Evolutionary conservation across 2,797 vertebrate genomes (phyloP).

Genomic region (Danio choprae): DNA sequence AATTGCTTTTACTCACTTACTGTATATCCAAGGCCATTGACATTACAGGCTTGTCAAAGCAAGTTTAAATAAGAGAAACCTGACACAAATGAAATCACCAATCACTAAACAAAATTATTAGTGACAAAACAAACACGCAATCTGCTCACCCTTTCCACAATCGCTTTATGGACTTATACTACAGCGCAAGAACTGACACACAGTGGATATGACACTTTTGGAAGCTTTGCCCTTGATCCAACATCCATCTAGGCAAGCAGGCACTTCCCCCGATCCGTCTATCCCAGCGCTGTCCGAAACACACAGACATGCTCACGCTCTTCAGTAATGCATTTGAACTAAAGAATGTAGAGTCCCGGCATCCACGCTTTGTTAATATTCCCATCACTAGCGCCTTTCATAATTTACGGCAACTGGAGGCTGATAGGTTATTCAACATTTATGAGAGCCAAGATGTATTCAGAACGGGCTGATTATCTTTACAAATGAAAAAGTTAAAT

Average conservation of each 20-base stretch:
- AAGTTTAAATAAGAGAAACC: neutral
- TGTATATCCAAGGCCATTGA: neutral
- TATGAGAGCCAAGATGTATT: conserved; percentile 99
- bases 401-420: conserved; percentile 99
- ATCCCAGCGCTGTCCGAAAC: conserved; percentile 27
- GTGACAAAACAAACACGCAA: conserved; percentile 17
- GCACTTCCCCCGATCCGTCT: conserved; percentile 7
- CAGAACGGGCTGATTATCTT: conserved; percentile 99
- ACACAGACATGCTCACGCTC: conserved; percentile 75
- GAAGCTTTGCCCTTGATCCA: conserved; percentile 50
- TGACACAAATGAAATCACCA: neutral
- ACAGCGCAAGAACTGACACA: conserved; percentile 23
- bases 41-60: neutral
- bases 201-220: conserved; percentile 29
- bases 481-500: conserved; percentile 99
- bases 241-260: conserved; percentile 34
- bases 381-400: conserved; percentile 91
- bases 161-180: neutral
- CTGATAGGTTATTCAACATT: conserved; percentile 99
- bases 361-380: conserved; percentile 92
- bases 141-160: conserved; percentile 7
- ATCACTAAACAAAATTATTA: conserved; percentile 3
- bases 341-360: conserved; percentile 64
- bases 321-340: conserved; percentile 85
- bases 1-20: neutral